Evolutionary conservation across 1,140 invertebrate genomes (phyloP).

Genomic region (Periplaneta americana): DNA sequence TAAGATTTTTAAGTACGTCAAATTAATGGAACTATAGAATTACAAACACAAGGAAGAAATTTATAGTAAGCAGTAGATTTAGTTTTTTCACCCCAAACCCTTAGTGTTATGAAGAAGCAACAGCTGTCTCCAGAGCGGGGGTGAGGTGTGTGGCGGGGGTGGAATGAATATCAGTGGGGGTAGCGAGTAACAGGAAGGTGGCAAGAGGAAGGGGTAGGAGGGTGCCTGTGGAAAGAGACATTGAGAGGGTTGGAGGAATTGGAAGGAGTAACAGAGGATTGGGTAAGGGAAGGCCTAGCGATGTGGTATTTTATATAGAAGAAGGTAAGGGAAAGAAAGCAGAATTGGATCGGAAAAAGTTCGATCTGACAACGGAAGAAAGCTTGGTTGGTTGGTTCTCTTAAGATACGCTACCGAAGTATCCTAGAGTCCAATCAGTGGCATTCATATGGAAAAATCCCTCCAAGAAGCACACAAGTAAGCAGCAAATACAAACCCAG

Average conservation of each 20-base stretch:
- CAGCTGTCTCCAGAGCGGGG: neutral
- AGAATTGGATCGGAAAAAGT: neutral
- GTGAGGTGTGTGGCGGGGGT: too few species aligned
- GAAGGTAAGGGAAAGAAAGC: neutral
- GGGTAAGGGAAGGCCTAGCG: neutral
- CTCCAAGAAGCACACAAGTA: neutral
- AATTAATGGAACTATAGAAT: too few species aligned
- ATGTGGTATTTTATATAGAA: neutral
- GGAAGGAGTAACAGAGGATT: neutral
- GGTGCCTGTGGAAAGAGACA: neutral
- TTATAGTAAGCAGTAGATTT: too few species aligned
- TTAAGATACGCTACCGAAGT: neutral
- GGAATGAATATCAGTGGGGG: neutral
- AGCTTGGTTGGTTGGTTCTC: neutral
- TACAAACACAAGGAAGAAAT: too few species aligned
- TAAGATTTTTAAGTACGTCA: too few species aligned
- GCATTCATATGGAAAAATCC: neutral
- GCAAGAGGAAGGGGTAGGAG: neutral
- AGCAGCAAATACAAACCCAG: neutral
- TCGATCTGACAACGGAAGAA: neutral
- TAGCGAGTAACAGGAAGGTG: neutral
- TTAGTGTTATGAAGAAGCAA: neutral
- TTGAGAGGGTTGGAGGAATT: neutral
- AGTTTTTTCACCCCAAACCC: neutral
- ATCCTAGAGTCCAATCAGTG: neutral